Conservation (phyloP, 1,140 invertebrate species). For the Cotesia chilonis region DNA sequence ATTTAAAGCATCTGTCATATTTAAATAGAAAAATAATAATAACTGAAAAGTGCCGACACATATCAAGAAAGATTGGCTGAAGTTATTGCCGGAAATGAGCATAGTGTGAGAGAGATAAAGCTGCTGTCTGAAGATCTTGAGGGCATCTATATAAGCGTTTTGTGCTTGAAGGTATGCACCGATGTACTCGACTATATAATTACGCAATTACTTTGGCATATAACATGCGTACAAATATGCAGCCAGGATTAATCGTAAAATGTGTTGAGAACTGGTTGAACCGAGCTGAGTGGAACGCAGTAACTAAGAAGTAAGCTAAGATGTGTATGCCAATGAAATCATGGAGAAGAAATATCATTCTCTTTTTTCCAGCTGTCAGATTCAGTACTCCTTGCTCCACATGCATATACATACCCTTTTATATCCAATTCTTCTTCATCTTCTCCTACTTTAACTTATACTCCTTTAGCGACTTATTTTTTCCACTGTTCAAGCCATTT, state of each 20-base stretch:
- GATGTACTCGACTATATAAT: conserved; percentile 36
- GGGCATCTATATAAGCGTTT: conserved; percentile 17
- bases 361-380: not conserved
- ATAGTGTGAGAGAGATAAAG: conserved; percentile 3
- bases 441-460: not conserved
- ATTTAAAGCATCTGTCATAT: no score
- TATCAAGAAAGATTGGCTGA: no score
- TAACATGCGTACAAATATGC: conserved; percentile 37
- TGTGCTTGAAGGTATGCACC: conserved; percentile 25
- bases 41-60: no score
- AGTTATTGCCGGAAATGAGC: no score
- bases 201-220: conserved; percentile 43
- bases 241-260: conserved; percentile 32
- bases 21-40: no score
- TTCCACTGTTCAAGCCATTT: not conserved
- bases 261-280: conserved; percentile 2
- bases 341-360: not conserved
- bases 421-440: no score
- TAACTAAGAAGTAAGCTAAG: not conserved
- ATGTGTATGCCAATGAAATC: not conserved
- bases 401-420: not conserved
- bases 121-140: not conserved
- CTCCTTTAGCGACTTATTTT: not conserved
- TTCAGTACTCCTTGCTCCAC: not conserved
- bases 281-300: no score